Evolutionary conservation across 2,797 vertebrate genomes (phyloP).

Genomic region (Delichon dasypus): DNA sequence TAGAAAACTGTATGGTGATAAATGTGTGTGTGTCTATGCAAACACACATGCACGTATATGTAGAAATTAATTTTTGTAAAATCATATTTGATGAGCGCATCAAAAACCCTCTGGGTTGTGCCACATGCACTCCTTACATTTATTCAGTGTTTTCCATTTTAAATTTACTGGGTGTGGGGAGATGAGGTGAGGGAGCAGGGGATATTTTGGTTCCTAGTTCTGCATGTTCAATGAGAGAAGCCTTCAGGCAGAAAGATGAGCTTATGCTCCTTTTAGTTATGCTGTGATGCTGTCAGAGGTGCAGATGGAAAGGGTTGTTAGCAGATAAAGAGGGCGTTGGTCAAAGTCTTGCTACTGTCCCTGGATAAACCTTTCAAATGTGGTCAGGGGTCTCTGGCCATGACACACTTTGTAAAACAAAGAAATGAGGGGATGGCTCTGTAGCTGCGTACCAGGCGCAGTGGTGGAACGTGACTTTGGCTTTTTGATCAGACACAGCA

Average conservation of each 20-base stretch:
- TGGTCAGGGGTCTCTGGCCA: background rate
- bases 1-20: background rate
- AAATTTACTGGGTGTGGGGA: background rate
- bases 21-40: background rate
- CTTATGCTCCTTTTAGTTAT: background rate
- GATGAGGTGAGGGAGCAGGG: background rate
- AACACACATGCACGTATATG: fast-evolving
- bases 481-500: background rate
- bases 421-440: background rate
- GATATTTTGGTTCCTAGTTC: background rate
- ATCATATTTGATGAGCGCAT: background rate
- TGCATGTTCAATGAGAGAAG: background rate
- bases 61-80: background rate
- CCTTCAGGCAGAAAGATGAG: background rate
- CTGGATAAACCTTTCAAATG: background rate
- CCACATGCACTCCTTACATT: background rate
- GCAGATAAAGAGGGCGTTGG: background rate
- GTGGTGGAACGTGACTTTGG: background rate
- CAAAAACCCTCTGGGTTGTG: background rate
- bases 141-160: background rate
- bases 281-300: background rate
- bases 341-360: background rate
- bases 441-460: background rate
- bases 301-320: background rate
- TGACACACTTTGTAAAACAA: background rate